These are phyloP conservation scores for Xestia rhomboidea DNA, from an alignment of 2,888 invertebrate genomes.

Conservation along the genomic window DNA sequence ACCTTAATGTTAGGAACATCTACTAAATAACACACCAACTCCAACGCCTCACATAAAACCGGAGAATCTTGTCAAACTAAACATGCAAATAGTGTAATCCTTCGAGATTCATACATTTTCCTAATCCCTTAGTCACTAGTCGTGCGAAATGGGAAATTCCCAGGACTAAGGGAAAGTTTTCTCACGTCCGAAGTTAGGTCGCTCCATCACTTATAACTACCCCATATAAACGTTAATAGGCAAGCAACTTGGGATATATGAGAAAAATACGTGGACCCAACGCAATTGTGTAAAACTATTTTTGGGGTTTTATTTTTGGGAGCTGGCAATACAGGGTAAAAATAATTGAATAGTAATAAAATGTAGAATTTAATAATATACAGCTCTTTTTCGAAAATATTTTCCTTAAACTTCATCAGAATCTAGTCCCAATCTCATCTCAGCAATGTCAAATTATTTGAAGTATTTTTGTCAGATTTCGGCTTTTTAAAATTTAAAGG, in stretches of 20 bases:
- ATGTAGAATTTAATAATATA: no score
- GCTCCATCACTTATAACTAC: slow-evolving; percentile 64
- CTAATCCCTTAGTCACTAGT: slow-evolving; percentile 39
- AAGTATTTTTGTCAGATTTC: no score
- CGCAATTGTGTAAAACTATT: background rate
- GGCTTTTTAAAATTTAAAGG: no score
- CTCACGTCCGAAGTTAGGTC: slow-evolving; percentile 62
- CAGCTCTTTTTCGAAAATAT: no score
- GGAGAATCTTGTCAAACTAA: slow-evolving; percentile 20
- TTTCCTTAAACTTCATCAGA: no score
- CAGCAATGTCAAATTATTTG: no score
- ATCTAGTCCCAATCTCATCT: no score
- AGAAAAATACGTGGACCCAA: slow-evolving; percentile 56
- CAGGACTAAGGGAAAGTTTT: slow-evolving; percentile 50
- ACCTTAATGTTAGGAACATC: background rate
- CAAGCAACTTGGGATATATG: slow-evolving; percentile 50
- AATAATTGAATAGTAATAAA: no score
- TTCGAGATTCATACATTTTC: slow-evolving; percentile 44
- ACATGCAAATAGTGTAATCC: slow-evolving; percentile 56
- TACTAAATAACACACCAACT: no score
- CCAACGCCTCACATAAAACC: slow-evolving; percentile 17
- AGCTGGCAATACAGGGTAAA: background rate
- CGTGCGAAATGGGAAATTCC: slow-evolving; percentile 55
- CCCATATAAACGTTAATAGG: slow-evolving; percentile 61
- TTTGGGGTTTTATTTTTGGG: slow-evolving; percentile 10